Evolutionary conservation across 2,797 vertebrate genomes (phyloP).

Genomic region (Urocyon cinereoargenteus): DNA sequence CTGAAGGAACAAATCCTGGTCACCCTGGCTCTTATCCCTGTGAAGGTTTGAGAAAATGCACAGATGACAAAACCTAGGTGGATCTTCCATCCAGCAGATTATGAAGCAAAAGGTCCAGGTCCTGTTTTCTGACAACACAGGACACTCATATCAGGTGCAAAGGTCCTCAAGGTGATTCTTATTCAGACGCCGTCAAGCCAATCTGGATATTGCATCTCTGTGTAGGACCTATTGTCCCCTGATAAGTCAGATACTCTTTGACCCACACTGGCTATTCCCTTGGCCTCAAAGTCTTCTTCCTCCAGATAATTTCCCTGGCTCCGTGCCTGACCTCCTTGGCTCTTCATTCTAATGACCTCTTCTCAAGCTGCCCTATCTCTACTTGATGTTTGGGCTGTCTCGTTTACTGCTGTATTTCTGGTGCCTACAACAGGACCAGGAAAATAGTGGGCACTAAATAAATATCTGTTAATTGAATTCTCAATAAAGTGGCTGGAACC

Average conservation of each 20-base stretch:
- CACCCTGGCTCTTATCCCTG: neutral
- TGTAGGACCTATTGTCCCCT: too few species aligned
- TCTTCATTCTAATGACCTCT: neutral
- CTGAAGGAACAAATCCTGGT: neutral
- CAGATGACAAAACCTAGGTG: accelerated
- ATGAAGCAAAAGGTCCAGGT: neutral
- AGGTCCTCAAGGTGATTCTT: neutral
- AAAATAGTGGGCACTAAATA: neutral
- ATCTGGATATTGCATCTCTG: neutral
- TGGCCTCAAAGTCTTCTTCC: too few species aligned
- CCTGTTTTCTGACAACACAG: neutral
- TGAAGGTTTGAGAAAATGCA: neutral
- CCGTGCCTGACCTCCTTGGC: neutral
- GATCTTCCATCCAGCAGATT: neutral
- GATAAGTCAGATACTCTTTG: neutral
- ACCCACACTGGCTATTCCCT: neutral
- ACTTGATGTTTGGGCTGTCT: neutral
- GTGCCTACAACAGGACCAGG: neutral
- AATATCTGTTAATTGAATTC: neutral
- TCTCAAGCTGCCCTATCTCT: neutral
- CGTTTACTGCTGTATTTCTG: too few species aligned
- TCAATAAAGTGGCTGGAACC: neutral
- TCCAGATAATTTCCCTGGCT: neutral
- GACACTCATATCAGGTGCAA: neutral
- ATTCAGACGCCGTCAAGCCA: neutral